These are phyloP conservation scores for Monoplex corrugatus DNA, from an alignment of 2,888 invertebrate species.

Conservation along the genomic window DNA sequence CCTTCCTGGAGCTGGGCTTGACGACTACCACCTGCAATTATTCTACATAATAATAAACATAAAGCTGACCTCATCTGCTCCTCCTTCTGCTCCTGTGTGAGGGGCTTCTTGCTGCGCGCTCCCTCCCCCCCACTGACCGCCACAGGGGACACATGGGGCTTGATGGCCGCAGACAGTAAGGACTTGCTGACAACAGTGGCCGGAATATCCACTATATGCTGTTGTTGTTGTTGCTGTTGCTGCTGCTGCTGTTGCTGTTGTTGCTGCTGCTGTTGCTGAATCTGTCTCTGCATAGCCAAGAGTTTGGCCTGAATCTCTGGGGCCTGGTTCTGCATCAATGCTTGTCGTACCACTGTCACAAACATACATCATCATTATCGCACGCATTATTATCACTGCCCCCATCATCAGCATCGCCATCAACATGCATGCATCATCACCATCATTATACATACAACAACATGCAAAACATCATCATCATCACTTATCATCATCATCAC, in stretches of 20 bases:
- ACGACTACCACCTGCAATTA: neutral
- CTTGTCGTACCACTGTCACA: slow-evolving; percentile 91
- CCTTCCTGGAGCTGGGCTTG: too few species aligned
- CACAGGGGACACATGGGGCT: slow-evolving; percentile 83
- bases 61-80: slow-evolving; percentile 76
- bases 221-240: slow-evolving; percentile 44
- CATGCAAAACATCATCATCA: neutral
- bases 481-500: neutral
- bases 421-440: too few species aligned
- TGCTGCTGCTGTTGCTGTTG: slow-evolving; percentile 48
- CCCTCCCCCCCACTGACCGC: slow-evolving; percentile 85
- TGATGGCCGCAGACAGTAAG: neutral
- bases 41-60: neutral
- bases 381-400: neutral
- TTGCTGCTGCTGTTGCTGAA: slow-evolving; percentile 68
- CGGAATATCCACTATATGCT: slow-evolving; percentile 33
- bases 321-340: slow-evolving; percentile 93
- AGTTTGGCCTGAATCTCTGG: slow-evolving; percentile 96
- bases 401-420: too few species aligned
- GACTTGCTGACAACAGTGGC: slow-evolving; percentile 43
- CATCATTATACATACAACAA: too few species aligned
- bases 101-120: slow-evolving; percentile 60
- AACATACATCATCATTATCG: too few species aligned
- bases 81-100: slow-evolving; percentile 80
- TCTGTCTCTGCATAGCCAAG: slow-evolving; percentile 90